These are phyloP conservation scores for Gadus chalcogrammus DNA, from an alignment of 2,113 vertebrate genomes.

Conservation along the genomic window DNA sequence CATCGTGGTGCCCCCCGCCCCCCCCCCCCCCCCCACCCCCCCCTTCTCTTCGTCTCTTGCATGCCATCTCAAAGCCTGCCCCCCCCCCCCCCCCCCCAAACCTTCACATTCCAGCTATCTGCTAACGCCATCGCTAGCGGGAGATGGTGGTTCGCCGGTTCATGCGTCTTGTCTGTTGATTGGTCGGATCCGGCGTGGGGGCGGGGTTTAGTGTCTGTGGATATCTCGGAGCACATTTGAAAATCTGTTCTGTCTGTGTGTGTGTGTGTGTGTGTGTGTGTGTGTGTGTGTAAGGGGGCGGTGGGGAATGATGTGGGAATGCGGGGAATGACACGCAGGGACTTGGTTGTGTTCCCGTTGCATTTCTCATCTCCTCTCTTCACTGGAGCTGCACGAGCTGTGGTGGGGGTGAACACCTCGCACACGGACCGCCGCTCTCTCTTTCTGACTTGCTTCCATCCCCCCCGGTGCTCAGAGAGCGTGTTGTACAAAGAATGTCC, in stretches of 20 bases:
- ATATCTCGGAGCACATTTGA: too few species aligned
- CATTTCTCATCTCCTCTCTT: not conserved
- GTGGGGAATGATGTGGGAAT: too few species aligned
- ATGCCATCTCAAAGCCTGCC: too few species aligned
- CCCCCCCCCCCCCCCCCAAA: not conserved
- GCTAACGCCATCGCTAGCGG: too few species aligned
- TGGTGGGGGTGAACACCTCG: not conserved
- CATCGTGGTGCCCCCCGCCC: too few species aligned
- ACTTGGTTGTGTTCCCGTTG: not conserved
- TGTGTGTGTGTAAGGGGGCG: not conserved
- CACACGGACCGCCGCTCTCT: not conserved
- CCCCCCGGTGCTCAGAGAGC: too few species aligned
- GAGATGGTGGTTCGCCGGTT: too few species aligned
- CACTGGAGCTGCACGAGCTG: not conserved
- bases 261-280: not conserved
- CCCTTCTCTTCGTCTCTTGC: too few species aligned
- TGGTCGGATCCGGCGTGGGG: not conserved
- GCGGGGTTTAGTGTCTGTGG: too few species aligned
- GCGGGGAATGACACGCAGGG: not conserved
- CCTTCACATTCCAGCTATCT: not conserved
- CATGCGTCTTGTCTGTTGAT: too few species aligned
- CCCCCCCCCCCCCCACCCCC: too few species aligned
- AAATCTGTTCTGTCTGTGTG: too few species aligned
- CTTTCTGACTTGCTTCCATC: not conserved
- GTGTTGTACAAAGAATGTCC: not conserved